Percentiles rank a stretch among this genome's conserved stretches.
Conservation (phyloP, 1,140 invertebrate species). For the Teleopsis dalmanni region DNA sequence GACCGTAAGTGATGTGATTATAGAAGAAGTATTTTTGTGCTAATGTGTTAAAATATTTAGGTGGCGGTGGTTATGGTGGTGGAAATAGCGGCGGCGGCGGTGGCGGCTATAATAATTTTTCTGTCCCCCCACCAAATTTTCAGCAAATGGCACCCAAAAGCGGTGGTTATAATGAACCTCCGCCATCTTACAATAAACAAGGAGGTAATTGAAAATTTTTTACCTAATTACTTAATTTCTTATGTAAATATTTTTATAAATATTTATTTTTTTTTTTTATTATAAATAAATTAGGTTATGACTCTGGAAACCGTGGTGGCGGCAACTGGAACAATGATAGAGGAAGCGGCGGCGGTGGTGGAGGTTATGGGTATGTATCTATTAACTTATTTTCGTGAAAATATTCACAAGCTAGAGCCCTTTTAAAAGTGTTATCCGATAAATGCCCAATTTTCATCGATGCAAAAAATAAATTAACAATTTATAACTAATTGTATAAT, state of each 20-base stretch:
- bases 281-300: conserved; percentile 43
- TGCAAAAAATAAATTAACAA: no score
- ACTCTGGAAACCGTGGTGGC: conserved; percentile 40
- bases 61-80: conserved; percentile 35
- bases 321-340: conserved; percentile 40
- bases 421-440: neutral
- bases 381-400: conserved; percentile 45
- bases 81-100: conserved; percentile 37
- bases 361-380: conserved; percentile 50
- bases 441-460: no score
- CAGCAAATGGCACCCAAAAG: conserved; percentile 37
- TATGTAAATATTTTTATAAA: neutral
- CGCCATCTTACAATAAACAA: conserved; percentile 34
- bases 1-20: no score
- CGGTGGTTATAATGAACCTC: conserved; percentile 39
- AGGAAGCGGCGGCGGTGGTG: conserved; percentile 37
- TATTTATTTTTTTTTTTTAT: conserved; percentile 7
- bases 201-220: conserved; percentile 23
- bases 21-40: no score
- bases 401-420: conserved; percentile 9
- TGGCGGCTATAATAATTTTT: conserved; percentile 39
- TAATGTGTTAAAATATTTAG: no score
- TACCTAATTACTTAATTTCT: neutral
- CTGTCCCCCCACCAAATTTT: conserved; percentile 39
- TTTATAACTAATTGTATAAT: no score